A percentile compares a stretch with the other conserved stretches of the same genome.
Conservation (phyloP, 1,140 invertebrate species). For the Drosophila persimilis region DNA sequence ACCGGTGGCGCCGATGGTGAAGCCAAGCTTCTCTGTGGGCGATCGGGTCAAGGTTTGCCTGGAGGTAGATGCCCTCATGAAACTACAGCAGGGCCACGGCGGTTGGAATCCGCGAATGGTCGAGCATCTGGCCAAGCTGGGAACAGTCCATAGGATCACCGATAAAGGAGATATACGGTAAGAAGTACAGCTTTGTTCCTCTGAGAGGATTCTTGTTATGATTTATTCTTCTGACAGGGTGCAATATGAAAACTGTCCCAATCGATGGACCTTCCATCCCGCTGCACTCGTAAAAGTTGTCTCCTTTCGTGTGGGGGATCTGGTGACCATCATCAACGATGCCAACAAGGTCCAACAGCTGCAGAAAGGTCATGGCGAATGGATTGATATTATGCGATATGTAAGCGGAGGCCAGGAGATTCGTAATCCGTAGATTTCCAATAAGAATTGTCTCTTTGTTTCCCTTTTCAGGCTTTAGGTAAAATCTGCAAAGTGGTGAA, state of each 20-base stretch:
- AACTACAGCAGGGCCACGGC: conserved; percentile 94
- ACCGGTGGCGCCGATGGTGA: conserved; percentile 83
- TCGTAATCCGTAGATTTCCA: background rate
- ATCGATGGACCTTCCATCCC: conserved; percentile 96
- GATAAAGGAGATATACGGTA: conserved; percentile 92
- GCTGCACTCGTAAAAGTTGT: conserved; percentile 90
- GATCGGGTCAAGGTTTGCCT: conserved; percentile 93
- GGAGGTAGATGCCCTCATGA: conserved; percentile 89
- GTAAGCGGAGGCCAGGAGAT: conserved; percentile 84
- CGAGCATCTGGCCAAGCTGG: conserved; percentile 92
- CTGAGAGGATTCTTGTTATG: background rate
- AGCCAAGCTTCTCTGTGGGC: conserved; percentile 90
- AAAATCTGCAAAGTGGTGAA: conserved; percentile 93
- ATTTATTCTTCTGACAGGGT: conserved; percentile 84
- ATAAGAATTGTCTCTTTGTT: background rate
- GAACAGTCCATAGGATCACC: conserved; percentile 94
- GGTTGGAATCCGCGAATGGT: conserved; percentile 97
- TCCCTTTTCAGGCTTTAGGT: conserved; percentile 88
- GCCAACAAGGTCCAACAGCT: conserved; percentile 89
- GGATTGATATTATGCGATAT: conserved; percentile 93
- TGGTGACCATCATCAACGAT: conserved; percentile 91
- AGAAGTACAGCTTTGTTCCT: background rate
- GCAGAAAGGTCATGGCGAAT: conserved; percentile 95
- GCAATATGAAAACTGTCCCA: conserved; percentile 92
- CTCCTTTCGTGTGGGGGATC: conserved; percentile 90